Evolutionary conservation across 2,888 invertebrate genomes (phyloP), one percentile per base, ranked within the genome.

Genomic region (Epiperipatus broadwayi): DNA sequence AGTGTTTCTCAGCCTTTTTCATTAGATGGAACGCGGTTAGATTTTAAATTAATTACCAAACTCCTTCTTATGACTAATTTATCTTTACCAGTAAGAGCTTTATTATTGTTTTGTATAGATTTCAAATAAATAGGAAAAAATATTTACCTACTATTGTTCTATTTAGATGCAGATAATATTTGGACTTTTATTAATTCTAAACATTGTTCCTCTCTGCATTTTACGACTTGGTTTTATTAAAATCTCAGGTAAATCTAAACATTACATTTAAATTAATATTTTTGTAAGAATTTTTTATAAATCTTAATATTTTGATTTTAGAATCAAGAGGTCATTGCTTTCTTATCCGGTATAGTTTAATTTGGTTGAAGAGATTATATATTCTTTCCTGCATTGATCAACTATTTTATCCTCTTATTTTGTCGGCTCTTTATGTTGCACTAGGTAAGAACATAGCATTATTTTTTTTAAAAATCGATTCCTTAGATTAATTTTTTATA

Each of bases 51-150:
- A 32, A 54, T 71, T 43, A 68, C 79, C 5, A 68, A 78, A 55
- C 61, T 83, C 43, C 63, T 76, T 33, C 66, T 87, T 2, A 81
- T 81, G 79, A 63, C 73, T 34, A 72, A 79, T 56, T 72, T 76
- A 35, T 72, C 72, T 47, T 61, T 63, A 48, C 63, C 78, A 53
- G 81, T 83, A 67, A 69, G 75, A 66, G 25, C 15, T n/a, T 15
- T 34, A 27, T 36, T 16, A n/a, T n/a, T n/a, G n/a, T n/a, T n/a
- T n/a, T n/a, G 19, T 14, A 15, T 18, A 25, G n/a, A 21, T 8
- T 35, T 12, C 5, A 37, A 25, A 40, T 35, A 25, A 22, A 34
- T 35, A 7, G 15, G 7, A 25, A n/a, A 12, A 12, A 21, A 20
- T 27, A 2, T 12, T 16, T 16, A 25, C 15, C 12, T 32, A 28